Evolutionary conservation across 1,140 invertebrate species (phyloP).

Genomic region (Drosophila lowei): DNA sequence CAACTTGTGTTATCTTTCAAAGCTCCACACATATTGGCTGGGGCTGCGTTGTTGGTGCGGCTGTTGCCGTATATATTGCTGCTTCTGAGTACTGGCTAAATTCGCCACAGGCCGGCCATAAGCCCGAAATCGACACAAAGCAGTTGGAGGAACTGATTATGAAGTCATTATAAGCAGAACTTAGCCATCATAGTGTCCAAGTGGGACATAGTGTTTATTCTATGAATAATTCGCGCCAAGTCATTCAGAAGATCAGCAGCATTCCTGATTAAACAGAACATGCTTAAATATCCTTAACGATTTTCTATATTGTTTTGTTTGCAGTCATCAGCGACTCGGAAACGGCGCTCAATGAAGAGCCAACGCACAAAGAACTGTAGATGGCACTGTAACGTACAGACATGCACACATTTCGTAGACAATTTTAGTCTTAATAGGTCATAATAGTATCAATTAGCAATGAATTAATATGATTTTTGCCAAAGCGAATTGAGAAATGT

Average conservation of each 20-base stretch:
- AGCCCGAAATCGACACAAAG: slow-evolving; percentile 77
- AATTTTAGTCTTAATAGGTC: slow-evolving; percentile 64
- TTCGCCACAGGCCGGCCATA: slow-evolving; percentile 52
- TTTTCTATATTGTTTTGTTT: slow-evolving; percentile 55
- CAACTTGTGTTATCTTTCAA: slow-evolving; percentile 92
- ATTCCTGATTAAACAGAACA: slow-evolving; percentile 25
- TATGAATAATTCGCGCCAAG: slow-evolving; percentile 56
- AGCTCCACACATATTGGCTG: slow-evolving; percentile 89
- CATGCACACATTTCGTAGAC: slow-evolving; percentile 48
- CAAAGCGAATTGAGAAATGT: slow-evolving; percentile 22
- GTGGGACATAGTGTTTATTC: slow-evolving; percentile 51
- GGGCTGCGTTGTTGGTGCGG: slow-evolving; percentile 89
- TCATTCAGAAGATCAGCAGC: slow-evolving; percentile 34
- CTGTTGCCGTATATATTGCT: slow-evolving; percentile 90
- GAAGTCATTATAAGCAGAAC: slow-evolving; percentile 74
- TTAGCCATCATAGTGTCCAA: slow-evolving; percentile 3
- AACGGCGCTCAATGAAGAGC: slow-evolving; percentile 6
- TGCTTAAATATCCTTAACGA: slow-evolving; percentile 23
- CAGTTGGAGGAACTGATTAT: slow-evolving; percentile 81
- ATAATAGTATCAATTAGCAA: slow-evolving; percentile 19
- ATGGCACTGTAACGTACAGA: slow-evolving; percentile 1
- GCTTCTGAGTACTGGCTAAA: slow-evolving; percentile 89
- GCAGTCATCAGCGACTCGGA: slow-evolving; percentile 35
- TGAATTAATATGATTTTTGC: slow-evolving; percentile 30
- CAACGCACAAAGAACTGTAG: slow-evolving; percentile 52